Conservation (phyloP, 2,797 vertebrate species). For the Nyctibius grandis region DNA sequence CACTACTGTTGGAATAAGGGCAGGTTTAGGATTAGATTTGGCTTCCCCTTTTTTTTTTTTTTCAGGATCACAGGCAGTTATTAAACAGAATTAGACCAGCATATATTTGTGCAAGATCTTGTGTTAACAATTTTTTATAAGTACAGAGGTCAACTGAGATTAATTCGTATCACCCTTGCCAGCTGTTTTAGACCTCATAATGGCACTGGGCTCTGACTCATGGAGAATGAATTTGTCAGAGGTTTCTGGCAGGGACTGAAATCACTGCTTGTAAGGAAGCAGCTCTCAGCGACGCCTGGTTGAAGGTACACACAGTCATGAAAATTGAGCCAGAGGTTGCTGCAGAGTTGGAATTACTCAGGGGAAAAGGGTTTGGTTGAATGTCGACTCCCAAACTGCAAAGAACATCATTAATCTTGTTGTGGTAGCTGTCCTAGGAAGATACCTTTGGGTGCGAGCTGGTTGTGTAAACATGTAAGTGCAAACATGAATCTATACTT, state of each 20-base stretch:
- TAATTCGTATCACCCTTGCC: not conserved
- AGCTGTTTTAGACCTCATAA: not conserved
- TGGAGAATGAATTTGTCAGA: not conserved
- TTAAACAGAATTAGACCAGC: not conserved
- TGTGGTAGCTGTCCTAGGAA: not conserved
- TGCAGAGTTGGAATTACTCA: not conserved
- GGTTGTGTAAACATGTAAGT: not conserved
- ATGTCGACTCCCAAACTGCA: not conserved
- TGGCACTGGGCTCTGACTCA: not conserved
- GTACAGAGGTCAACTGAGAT: not conserved
- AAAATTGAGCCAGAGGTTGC: not conserved
- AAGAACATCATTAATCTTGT: not conserved
- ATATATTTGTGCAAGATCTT: not conserved
- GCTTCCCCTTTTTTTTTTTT: not conserved
- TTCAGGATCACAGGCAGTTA: not conserved
- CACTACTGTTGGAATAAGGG: not conserved
- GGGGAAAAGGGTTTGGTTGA: not conserved
- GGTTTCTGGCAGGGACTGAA: not conserved
- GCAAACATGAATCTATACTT: not conserved
- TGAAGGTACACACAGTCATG: not conserved
- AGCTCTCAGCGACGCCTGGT: accelerated
- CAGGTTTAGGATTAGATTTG: not conserved
- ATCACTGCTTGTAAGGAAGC: not conserved
- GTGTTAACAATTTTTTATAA: not conserved
- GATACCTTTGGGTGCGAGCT: not conserved